Percentiles rank a stretch among this genome's conserved stretches.
These are phyloP conservation scores for Phymatocera aterrima DNA, from an alignment of 2,888 invertebrate genomes.

Conservation along the genomic window DNA sequence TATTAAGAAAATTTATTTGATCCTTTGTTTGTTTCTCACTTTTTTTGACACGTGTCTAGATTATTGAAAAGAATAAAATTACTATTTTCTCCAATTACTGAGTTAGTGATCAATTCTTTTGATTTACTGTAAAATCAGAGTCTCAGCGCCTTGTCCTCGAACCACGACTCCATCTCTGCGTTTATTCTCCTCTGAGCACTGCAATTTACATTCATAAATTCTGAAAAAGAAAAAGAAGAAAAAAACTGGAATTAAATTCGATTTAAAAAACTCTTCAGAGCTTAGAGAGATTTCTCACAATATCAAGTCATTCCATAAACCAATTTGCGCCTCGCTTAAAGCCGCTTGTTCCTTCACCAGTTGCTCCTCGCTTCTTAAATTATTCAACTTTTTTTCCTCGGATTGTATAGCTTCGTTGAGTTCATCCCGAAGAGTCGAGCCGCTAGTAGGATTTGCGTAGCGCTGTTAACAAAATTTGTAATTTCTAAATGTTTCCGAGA, in stretches of 20 bases:
- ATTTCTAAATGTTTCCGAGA: not conserved
- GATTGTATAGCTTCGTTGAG: slow-evolving; percentile 76
- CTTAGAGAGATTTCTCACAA: slow-evolving; percentile 55
- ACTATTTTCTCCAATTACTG: not conserved
- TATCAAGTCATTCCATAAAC: slow-evolving; percentile 65
- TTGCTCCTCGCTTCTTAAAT: slow-evolving; percentile 77
- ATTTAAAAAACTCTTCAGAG: not conserved
- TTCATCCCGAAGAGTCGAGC: slow-evolving; percentile 73
- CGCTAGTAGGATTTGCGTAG: slow-evolving; percentile 54
- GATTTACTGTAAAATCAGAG: slow-evolving; percentile 76
- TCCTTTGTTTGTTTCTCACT: not conserved
- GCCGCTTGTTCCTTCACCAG: slow-evolving; percentile 74
- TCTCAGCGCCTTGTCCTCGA: slow-evolving; percentile 80
- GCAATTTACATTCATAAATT: slow-evolving; percentile 78
- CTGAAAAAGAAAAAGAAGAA: slow-evolving; percentile 69
- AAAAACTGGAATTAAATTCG: slow-evolving; percentile 57
- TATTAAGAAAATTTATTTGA: not conserved
- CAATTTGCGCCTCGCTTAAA: slow-evolving; percentile 61
- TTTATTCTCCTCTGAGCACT: slow-evolving; percentile 76
- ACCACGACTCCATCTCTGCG: slow-evolving; percentile 78
- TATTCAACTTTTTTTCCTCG: slow-evolving; percentile 79
- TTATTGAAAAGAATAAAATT: not conserved
- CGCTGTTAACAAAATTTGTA: not conserved
- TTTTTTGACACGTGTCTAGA: not conserved
- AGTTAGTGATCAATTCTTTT: not conserved